Evolutionary conservation across 2,888 invertebrate species (phyloP).

Genomic region (Chaetogeoica ovagalla): DNA sequence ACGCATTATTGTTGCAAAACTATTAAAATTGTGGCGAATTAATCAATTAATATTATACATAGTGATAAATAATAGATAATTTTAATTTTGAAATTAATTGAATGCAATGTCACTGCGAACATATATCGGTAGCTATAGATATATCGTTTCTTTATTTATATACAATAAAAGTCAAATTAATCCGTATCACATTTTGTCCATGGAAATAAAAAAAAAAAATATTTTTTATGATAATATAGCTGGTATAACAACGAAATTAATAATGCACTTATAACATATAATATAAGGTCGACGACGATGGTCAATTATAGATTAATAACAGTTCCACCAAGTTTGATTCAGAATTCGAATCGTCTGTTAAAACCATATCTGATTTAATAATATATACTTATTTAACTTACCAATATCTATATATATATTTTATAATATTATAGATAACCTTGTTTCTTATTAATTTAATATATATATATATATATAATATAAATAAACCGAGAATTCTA

Average conservation of each 20-base stretch:
- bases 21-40: background rate
- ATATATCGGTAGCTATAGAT: background rate
- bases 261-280: background rate
- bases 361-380: slow-evolving; percentile 45
- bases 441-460: slow-evolving; percentile 18
- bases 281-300: slow-evolving; percentile 45
- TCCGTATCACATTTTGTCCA: slow-evolving; percentile 20
- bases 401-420: no score
- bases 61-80: background rate
- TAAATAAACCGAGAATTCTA: background rate
- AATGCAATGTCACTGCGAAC: background rate
- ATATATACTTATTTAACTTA: background rate
- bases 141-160: background rate
- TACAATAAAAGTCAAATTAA: slow-evolving; percentile 16
- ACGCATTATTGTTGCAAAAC: background rate
- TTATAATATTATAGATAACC: slow-evolving; percentile 17
- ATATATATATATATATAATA: background rate
- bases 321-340: slow-evolving; percentile 44
- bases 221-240: slow-evolving; percentile 1
- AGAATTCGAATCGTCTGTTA: slow-evolving; percentile 42
- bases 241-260: slow-evolving; percentile 19
- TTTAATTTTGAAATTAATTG: background rate
- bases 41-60: background rate
- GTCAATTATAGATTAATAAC: slow-evolving; percentile 53
- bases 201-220: slow-evolving; percentile 32